A percentile compares a stretch with the other conserved stretches of the same genome.
phyloP scores from a whole-genome alignment of 1,140 invertebrate genomes.

The Delia radicum region DNA sequence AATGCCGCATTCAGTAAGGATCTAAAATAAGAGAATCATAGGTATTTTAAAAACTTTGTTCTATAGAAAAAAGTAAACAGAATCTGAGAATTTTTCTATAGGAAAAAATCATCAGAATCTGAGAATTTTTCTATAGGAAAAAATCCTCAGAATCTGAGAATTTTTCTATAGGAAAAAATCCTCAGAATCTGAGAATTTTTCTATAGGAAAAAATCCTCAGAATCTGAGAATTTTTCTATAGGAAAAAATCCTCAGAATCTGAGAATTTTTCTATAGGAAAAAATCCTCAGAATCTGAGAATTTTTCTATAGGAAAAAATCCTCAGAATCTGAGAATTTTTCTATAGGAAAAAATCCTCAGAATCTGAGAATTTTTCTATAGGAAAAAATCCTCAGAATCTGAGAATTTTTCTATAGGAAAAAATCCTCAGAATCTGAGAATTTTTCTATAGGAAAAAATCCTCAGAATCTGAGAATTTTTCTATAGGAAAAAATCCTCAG shows the following conservation, averaged over 20 bases:
- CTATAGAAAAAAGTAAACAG: too few relatives aligned
- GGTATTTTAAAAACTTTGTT: not conserved
- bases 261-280: not conserved
- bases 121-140: not conserved
- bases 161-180: not conserved
- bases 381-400: too few relatives aligned
- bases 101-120: not conserved
- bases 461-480: too few relatives aligned
- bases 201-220: too few relatives aligned
- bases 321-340: not conserved
- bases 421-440: not conserved
- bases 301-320: too few relatives aligned
- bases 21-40: slow-evolving; percentile 57
- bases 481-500: too few relatives aligned
- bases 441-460: not conserved
- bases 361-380: not conserved
- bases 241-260: too few relatives aligned
- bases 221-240: not conserved
- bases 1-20: slow-evolving; percentile 79
- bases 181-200: too few relatives aligned
- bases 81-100: too few relatives aligned
- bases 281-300: too few relatives aligned
- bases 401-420: too few relatives aligned
- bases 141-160: not conserved
- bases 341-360: too few relatives aligned